A percentile compares a stretch with the other conserved stretches of the same genome.
phyloP scores from a whole-genome alignment of 2,888 invertebrate species.

The Dynastes hyllus region DNA sequence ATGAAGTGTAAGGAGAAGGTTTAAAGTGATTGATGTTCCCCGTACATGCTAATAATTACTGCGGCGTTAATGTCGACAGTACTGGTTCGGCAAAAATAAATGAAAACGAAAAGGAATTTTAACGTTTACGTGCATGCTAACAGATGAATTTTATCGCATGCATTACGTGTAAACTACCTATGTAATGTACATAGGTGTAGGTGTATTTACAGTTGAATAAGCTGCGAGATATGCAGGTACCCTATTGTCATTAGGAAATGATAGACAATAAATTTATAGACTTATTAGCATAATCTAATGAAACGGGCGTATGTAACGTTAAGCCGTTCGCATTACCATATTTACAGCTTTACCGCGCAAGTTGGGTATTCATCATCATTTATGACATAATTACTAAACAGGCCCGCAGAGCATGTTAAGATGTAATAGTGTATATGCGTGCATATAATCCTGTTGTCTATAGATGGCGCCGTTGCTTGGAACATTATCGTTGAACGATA shows the following conservation, averaged over 20 bases:
- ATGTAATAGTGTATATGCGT: constrained; percentile 19
- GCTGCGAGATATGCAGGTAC: constrained; percentile 10
- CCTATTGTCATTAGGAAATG: constrained; percentile 43
- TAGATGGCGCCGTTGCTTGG: background rate
- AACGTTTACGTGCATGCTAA: constrained; percentile 34
- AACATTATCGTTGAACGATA: background rate
- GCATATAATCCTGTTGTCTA: constrained; percentile 19
- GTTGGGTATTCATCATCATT: constrained; percentile 46
- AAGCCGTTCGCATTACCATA: constrained; percentile 38
- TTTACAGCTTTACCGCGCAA: constrained; percentile 38
- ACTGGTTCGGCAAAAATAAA: constrained; percentile 29
- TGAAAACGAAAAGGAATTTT: constrained; percentile 2
- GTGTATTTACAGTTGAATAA: background rate
- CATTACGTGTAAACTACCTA: background rate
- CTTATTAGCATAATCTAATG: constrained; percentile 46
- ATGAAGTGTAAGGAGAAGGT: constrained; percentile 2
- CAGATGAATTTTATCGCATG: constrained; percentile 39
- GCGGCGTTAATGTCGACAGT: constrained; percentile 36
- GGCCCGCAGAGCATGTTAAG: constrained; percentile 36
- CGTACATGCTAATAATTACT: constrained; percentile 40
- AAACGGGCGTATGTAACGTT: constrained; percentile 36
- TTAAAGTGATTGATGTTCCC: constrained; percentile 32
- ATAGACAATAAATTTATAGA: constrained; percentile 40
- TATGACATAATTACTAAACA: constrained; percentile 40
- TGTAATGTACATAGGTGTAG: constrained; percentile 1